Evolutionary conservation across 2,888 invertebrate genomes (phyloP), one percentile per base, ranked within the genome.

Genomic region (Oscheius sp.): DNA sequence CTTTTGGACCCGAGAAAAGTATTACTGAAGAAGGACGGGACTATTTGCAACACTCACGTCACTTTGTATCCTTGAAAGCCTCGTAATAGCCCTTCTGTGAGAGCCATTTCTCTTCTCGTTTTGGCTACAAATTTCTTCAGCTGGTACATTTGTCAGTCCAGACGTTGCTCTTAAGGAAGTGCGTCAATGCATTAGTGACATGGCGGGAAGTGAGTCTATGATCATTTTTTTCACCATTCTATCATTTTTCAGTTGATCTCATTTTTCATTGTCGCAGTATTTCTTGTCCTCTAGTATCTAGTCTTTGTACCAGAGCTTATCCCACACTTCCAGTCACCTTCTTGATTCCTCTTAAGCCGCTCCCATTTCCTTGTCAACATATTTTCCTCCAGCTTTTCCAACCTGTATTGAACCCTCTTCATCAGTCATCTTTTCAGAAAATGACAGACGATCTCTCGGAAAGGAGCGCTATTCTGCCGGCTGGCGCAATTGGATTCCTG

Each of bases 381-480:
- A 42, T 42, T 42, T 42, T 42, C 42, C 42, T 42, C 42, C 53
- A 53, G 7, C 1, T 21, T 4, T 53, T 21, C 53, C 53, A 50
- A 50, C 50, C 4, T 21, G 4, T 53, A 21, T 21, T 21, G 29
- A 4, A 29, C 11, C 4, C 7, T 11, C 53, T 21, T 53, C 53
- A 53, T 21, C n/a, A 53, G 53, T 21, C n/a, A 11, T 9, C n/a
- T 21, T 63, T 68, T 55, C 42, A 37, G 55, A 32, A 55, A 21
- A 68, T 68, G 68, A n/a, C n/a, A n/a, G 68, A 68, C 33, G 70
- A 70, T 37, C 42, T 47, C 11, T 70, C 70, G 35, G 70, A 70
- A 32, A 60, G 50, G 59, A 58, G 33, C 11, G 55, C 70, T 7
- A 70, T 70, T 2, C 32, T 70, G 42, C 70, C 70, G 33, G 35